Evolutionary conservation across 2,888 invertebrate species (phyloP).

Genomic region (Ptychoptera albimana): DNA sequence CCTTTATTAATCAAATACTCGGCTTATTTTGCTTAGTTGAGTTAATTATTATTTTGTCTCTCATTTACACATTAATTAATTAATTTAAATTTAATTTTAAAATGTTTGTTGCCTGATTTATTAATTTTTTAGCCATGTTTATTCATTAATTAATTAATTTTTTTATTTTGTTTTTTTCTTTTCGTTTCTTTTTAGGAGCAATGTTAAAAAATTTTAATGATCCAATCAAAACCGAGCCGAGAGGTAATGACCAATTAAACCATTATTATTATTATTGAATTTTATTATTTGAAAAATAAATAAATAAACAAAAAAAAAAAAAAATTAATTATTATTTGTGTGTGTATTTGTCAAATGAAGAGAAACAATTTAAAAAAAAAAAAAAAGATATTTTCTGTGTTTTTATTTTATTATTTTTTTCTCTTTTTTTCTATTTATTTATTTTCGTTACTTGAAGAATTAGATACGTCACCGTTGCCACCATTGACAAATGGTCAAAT

Average conservation of each 20-base stretch:
- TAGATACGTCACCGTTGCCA: constrained; percentile 27
- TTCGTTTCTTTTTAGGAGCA: not conserved
- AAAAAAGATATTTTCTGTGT: no score
- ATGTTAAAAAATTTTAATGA: constrained; percentile 9
- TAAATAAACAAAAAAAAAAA: no score
- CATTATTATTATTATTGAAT: no score
- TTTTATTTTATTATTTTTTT: no score
- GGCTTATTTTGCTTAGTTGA: not conserved
- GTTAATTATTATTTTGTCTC: not conserved
- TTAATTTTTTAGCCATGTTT: not conserved
- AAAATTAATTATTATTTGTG: no score
- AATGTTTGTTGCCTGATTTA: not conserved
- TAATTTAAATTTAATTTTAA: not conserved
- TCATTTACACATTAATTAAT: not conserved
- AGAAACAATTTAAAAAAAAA: no score
- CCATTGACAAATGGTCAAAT: constrained; percentile 14
- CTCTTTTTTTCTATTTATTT: no score
- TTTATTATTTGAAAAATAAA: no score
- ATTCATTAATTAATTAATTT: not conserved
- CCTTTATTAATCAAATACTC: not conserved
- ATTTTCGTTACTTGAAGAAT: no score
- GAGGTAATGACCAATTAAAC: constrained; percentile 18
- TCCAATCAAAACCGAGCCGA: constrained; percentile 28
- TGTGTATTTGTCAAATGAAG: no score
- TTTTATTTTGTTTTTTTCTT: not conserved